Evolutionary conservation across 1,140 invertebrate genomes (phyloP), one percentile per base, ranked within the genome.

Genomic region (Acromyrmex heyeri): DNA sequence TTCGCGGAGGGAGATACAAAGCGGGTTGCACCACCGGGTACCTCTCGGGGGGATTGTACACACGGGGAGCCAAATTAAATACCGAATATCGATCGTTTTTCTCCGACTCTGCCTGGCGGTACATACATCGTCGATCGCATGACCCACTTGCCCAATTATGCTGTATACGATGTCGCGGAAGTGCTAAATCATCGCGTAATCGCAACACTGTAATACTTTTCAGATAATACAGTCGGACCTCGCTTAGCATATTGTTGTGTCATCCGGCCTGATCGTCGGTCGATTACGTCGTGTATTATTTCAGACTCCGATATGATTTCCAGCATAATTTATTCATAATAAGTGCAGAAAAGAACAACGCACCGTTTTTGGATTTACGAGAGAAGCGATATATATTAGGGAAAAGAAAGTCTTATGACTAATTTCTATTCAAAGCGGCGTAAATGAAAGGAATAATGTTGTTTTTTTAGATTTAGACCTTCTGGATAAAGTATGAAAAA

Each of bases 81-180:
- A 92, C 92, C 90, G 92, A 93, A 92, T 92, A 93, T 93, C 91
- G 90, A 91, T 86, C 85, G 44, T 65, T 69, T 59, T 81, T 50
- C 77, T 73, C 27, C 59, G 73, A 10, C 44, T 57, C 55, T 64
- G 87, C 50, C 53, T 50, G 34, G 16, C 72, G 34, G 50, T 86
- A 61, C 59, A 59, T 67, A 55, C 53, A 4, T 44, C 53, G 82
- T 67, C 70, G 86, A 82, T 81, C 73, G 88, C 59, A 34, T 85
- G 92, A 92, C 91, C 91, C 87, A 92, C 87, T 93, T 93, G 88
- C 78, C 87, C 87, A 89, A 91, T 91, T 91, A 87, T 61, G 57
- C 61, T 79, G 30, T 27, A 38, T 44, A 53, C 16, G 18, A n/a
- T 70, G 24, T 30, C 38, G 62, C n/a, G 61, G 59, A 90, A 82